Evolutionary conservation across 2,888 invertebrate genomes (phyloP), one percentile per base, ranked within the genome.

Genomic region (Druceiella hillmani): DNA sequence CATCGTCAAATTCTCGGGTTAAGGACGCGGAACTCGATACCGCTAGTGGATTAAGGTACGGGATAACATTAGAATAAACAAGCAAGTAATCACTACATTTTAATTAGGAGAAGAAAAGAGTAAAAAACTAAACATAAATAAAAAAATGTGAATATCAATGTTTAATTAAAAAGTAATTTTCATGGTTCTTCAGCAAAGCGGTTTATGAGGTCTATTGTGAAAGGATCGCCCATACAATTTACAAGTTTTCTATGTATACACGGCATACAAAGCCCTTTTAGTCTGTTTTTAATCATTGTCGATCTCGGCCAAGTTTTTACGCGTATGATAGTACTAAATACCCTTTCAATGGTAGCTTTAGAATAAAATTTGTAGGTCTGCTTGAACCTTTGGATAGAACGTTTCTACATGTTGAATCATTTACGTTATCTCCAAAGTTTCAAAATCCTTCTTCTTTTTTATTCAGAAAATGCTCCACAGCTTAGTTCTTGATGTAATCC

Each of bases 271-370:
- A n/a, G n/a, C n/a, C 35, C 17, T 32, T 44, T 44, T 39, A 42
- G 36, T 22, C 42, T 43, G 26, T 39, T 39, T 42, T 42, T 31
- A 22, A 40, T 42, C 39, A 42, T 42, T 33, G 39, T 40, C 27
- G 35, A 40, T 43, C 40, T 40, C 39, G 40, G 43, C 38, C 43
- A 43, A 28, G 39, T 40, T 45, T 42, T 40, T 11, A 43, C 36
- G 30, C 42, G 39, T 40, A 24, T 38, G 36, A 44, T 32, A 27
- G 36, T 39, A 22, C 41, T 39, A 29, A 35, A 42, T 27, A 36
- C 38, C 29, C 39, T 38, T 42, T 44, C 36, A 41, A 38, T 42
- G 33, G 37, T 28, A 41, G 28, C 41, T 13, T 34, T 38, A 35
- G 31, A 39, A 39, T 35, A 41, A 35, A 34, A 31, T 36, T 35